Evolutionary conservation across 2,113 vertebrate genomes (phyloP).

Genomic region (Sylvilagus bachmani): DNA sequence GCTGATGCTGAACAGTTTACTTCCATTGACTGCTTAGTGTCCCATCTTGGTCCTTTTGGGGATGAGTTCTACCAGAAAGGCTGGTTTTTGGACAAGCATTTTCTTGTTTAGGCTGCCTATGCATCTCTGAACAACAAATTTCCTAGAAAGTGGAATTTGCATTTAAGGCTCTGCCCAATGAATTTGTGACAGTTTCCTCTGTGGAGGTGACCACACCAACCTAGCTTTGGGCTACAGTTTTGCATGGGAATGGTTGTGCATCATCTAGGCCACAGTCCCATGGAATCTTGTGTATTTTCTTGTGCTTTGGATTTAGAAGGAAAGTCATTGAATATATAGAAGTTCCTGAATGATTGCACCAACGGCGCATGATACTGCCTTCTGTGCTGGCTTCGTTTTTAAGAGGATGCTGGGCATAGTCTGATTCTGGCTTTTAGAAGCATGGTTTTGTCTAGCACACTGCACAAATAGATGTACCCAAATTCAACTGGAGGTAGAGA

Average conservation of each 20-base stretch:
- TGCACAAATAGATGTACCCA: conserved; percentile 82
- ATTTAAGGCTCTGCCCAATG: not conserved
- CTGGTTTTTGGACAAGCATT: not conserved
- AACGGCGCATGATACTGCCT: conserved; percentile 46
- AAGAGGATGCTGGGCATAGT: conserved; percentile 72
- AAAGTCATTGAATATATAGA: conserved; percentile 48
- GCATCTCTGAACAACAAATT: not conserved
- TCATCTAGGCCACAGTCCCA: not conserved
- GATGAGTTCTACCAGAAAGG: not conserved
- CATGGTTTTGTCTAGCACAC: conserved; percentile 80
- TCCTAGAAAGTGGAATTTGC: not conserved
- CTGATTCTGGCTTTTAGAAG: conserved; percentile 77
- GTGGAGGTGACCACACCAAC: not conserved
- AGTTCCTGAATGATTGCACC: conserved; percentile 60
- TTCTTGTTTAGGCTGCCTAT: not conserved
- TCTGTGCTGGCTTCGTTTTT: conserved; percentile 76
- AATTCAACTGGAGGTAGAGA: conserved; percentile 72
- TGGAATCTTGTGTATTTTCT: conserved; percentile 35
- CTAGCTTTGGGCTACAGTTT: conserved; percentile 33
- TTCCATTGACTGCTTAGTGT: not conserved
- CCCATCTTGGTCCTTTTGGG: not conserved
- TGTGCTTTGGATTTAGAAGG: conserved; percentile 42
- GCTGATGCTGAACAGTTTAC: not conserved
- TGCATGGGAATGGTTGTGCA: conserved; percentile 5
- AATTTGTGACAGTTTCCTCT: conserved; percentile 13